A percentile compares a stretch with the other conserved stretches of the same genome.
Evolutionary conservation across 1,140 invertebrate species (phyloP).

Genomic region (Pseudomyrmex pallidus): DNA sequence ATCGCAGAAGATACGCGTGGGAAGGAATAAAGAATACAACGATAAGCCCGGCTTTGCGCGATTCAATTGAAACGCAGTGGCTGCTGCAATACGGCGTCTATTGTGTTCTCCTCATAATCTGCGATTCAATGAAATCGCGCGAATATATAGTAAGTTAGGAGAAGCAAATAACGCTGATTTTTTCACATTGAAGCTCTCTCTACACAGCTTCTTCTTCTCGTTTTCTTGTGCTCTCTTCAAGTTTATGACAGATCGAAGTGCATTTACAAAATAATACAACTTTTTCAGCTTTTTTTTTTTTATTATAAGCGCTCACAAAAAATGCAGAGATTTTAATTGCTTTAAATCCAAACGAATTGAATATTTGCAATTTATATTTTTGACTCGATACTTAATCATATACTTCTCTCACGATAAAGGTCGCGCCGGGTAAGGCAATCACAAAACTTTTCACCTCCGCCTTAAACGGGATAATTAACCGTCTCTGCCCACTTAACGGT

Average conservation of each 20-base stretch:
- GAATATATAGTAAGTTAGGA: slow-evolving; percentile 9
- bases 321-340: neutral
- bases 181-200: neutral
- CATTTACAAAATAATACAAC: neutral
- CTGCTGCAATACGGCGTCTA: slow-evolving; percentile 66
- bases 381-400: neutral
- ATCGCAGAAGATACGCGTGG: slow-evolving; percentile 69
- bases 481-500: slow-evolving; percentile 66
- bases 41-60: slow-evolving; percentile 55
- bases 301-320: too few species aligned
- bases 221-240: slow-evolving; percentile 5
- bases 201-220: slow-evolving; percentile 5
- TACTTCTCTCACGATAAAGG: slow-evolving; percentile 31
- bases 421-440: slow-evolving; percentile 30
- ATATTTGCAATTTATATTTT: neutral
- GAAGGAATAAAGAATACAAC: slow-evolving; percentile 64
- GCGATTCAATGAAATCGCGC: slow-evolving; percentile 62
- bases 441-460: slow-evolving; percentile 65
- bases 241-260: neutral
- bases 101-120: slow-evolving; percentile 65
- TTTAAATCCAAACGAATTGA: neutral
- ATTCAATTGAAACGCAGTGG: slow-evolving; percentile 64
- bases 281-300: too few species aligned
- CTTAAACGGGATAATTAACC: slow-evolving; percentile 73
- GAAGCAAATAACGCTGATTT: slow-evolving; percentile 38